A percentile compares a stretch with the other conserved stretches of the same genome.
Evolutionary conservation across 2,888 invertebrate genomes (phyloP).

Genomic region (Lasioglossum calceatum): DNA sequence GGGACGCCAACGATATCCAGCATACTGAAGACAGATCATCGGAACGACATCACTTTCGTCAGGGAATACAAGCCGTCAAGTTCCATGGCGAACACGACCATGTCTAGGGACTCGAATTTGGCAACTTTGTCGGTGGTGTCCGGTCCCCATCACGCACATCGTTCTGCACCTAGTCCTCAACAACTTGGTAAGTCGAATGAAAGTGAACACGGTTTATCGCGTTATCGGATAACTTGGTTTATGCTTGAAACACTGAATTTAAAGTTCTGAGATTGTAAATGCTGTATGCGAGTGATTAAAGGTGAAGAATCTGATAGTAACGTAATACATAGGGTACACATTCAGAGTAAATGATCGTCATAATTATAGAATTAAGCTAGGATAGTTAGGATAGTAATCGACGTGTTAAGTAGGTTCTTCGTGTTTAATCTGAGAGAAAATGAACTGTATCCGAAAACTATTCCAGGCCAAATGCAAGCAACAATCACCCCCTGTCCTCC

Average conservation of each 20-base stretch:
- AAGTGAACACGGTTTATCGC: neutral
- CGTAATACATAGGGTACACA: too few species aligned
- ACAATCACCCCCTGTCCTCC: conserved; percentile 89
- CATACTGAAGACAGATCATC: conserved; percentile 86
- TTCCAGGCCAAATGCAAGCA: conserved; percentile 85
- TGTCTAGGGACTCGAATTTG: conserved; percentile 83
- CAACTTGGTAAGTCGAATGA: conserved; percentile 76
- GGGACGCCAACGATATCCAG: conserved; percentile 87
- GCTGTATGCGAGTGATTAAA: too few species aligned
- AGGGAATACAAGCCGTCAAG: conserved; percentile 85
- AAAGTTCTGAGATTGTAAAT: too few species aligned
- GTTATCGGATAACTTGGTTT: too few species aligned
- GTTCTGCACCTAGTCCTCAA: conserved; percentile 81
- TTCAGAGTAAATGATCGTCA: too few species aligned
- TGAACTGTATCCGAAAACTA: neutral
- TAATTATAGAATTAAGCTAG: neutral
- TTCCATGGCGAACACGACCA: conserved; percentile 77
- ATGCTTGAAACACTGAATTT: too few species aligned
- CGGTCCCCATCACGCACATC: conserved; percentile 81
- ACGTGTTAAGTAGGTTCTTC: neutral
- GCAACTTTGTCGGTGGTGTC: conserved; percentile 90
- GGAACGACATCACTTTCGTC: conserved; percentile 86
- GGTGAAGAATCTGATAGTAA: neutral
- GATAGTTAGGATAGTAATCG: neutral
- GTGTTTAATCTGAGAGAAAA: neutral